Evolutionary conservation across 1,140 invertebrate genomes (phyloP), one percentile per base, ranked within the genome.

Genomic region (Drosophila busckii): DNA sequence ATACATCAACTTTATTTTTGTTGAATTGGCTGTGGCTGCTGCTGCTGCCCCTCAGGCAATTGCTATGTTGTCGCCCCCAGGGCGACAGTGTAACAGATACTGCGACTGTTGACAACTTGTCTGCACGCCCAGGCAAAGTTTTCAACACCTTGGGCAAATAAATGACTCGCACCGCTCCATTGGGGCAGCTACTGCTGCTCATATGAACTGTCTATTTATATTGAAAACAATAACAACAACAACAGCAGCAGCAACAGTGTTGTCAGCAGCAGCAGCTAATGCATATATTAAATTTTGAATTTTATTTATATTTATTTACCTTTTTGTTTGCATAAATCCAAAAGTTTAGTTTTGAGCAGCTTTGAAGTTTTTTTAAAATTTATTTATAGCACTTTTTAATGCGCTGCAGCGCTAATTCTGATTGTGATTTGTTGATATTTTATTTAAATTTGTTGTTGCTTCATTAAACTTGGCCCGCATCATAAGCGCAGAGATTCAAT

Each of bases 241-340:
- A 35, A 50, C 16, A 4, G 10, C 8, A 41, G n/a, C 8, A 42
- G 28, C 23, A 46, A 15, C 19, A 37, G n/a, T n/a, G n/a, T n/a
- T n/a, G n/a, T n/a, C 15, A 35, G 44, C 16, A 4, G 10, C 8
- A 41, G n/a, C 8, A 42, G 28, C 23, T 34, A 15, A 25, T 25
- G 20, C 25, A 49, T 54, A 35, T 44, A 20, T 29, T 60, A 19
- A n/a, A n/a, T n/a, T n/a, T n/a, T 45, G 25, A 45, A 35, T 28
- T 45, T 17, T 50, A 40, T 8, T 29, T 10, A 49, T 22, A 32
- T 59, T 50, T 71, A 78, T 82, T 82, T 78, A 78, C 73, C 73
- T 78, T 78, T 76, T 82, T 60, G 73, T 82, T 78, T 78, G 80
- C 60, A 78, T 78, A 82, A 78, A 78, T 80, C 73, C 73, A 71